Conservation (phyloP, 1,140 invertebrate genomes). For the Neuroterus valhalla region DNA sequence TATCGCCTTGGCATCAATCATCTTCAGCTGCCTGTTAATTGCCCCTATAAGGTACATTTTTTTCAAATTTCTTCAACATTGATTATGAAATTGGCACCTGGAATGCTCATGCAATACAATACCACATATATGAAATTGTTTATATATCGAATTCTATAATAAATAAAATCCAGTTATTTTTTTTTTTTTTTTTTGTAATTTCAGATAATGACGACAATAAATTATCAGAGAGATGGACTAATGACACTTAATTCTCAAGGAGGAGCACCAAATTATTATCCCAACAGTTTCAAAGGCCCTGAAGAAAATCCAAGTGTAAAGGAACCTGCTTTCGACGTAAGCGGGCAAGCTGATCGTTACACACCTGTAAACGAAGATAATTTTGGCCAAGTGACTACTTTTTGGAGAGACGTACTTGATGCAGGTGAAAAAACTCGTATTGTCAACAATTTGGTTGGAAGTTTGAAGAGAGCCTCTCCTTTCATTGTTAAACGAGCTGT, state of each 20-base stretch:
- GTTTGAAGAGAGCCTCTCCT: conserved; percentile 85
- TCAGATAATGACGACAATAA: conserved; percentile 73
- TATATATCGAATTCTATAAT: too few relatives aligned
- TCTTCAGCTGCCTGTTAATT: conserved; percentile 96
- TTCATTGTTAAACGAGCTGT: conserved; percentile 91
- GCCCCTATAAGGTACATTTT: conserved; percentile 82
- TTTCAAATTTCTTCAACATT: conserved; percentile 8
- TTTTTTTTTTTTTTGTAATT: conserved; percentile 11
- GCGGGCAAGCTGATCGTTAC: conserved; percentile 83
- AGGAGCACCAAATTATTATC: conserved; percentile 95
- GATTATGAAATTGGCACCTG: not conserved
- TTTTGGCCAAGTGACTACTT: conserved; percentile 87
- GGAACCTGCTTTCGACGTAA: conserved; percentile 72
- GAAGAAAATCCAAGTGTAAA: conserved; percentile 71
- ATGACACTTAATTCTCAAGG: conserved; percentile 81
- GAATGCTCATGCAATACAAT: too few relatives aligned
- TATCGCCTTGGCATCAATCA: conserved; percentile 95
- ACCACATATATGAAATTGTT: too few relatives aligned
- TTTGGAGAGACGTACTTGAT: conserved; percentile 89
- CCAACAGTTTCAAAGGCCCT: conserved; percentile 95
- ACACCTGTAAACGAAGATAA: conserved; percentile 93
- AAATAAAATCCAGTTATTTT: too few relatives aligned
- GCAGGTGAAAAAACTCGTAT: conserved; percentile 83
- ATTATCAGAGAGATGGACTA: conserved; percentile 93
- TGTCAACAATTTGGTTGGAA: conserved; percentile 87